Conservation (phyloP, 2,113 vertebrate species). For the Oreochromis niloticus region DNA sequence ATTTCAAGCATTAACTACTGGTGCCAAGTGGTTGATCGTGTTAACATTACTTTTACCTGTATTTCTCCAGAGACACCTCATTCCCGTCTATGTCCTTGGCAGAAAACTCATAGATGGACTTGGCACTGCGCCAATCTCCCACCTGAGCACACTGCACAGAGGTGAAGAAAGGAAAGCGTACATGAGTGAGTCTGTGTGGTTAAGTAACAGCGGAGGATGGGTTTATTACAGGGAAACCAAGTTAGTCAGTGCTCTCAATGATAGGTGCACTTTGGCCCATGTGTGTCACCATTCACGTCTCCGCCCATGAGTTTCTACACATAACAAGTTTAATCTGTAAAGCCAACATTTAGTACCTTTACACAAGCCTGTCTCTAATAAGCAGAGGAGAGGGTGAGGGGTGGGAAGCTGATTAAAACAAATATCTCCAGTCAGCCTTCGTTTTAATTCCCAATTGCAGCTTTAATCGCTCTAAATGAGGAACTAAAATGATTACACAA, state of each 20-base stretch:
- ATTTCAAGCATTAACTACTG: neutral
- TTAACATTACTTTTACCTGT: conserved; percentile 71
- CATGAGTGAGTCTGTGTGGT: fast-evolving
- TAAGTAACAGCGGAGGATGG: neutral
- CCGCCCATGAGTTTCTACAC: neutral
- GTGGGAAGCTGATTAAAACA: neutral
- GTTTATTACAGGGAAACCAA: neutral
- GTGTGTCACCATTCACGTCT: neutral
- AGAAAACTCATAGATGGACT: conserved; percentile 84
- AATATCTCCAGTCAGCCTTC: fast-evolving
- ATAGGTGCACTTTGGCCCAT: neutral
- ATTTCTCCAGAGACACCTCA: conserved; percentile 83
- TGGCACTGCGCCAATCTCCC: conserved; percentile 79
- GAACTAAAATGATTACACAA: neutral
- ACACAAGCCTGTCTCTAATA: neutral
- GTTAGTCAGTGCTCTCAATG: neutral
- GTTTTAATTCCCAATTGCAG: neutral
- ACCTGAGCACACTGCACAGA: conserved; percentile 78
- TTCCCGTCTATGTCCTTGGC: conserved; percentile 87
- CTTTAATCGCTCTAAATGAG: neutral
- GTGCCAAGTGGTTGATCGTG: neutral
- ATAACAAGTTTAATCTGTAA: neutral
- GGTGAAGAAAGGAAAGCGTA: neutral
- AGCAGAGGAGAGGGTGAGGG: neutral
- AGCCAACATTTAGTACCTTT: neutral